phyloP scores from a whole-genome alignment of 2,113 vertebrate species.

The Rhadina sibilatrix region DNA sequence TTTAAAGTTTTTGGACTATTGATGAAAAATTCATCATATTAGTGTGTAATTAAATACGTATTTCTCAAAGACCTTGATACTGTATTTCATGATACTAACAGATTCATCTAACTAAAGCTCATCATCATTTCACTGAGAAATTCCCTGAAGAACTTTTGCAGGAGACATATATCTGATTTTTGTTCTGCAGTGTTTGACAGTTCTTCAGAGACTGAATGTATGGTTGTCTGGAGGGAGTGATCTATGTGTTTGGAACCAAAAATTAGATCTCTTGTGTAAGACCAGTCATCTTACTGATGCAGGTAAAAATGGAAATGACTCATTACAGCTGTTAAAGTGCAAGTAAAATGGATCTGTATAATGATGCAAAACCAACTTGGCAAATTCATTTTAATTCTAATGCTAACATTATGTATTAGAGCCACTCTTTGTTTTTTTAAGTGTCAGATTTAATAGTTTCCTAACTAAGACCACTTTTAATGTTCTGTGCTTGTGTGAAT shows the following conservation, averaged over 20 bases:
- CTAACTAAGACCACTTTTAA: neutral
- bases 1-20: neutral
- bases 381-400: conserved; percentile 56
- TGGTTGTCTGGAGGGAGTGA: conserved; percentile 92
- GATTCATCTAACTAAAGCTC: neutral
- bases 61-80: neutral
- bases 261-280: conserved; percentile 89
- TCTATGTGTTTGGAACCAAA: conserved; percentile 88
- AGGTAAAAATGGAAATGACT: conserved; percentile 77
- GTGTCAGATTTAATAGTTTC: conserved; percentile 30
- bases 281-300: conserved; percentile 84
- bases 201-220: conserved; percentile 83
- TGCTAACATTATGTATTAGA: conserved; percentile 44
- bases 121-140: neutral
- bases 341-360: conserved; percentile 49
- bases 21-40: neutral
- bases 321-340: conserved; percentile 46
- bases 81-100: neutral
- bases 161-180: conserved; percentile 51
- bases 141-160: conserved; percentile 48
- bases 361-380: conserved; percentile 47
- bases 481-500: conserved; percentile 12
- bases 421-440: neutral
- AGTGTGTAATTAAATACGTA: neutral
- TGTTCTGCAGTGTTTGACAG: conserved; percentile 84